Evolutionary conservation across 2,113 vertebrate species (phyloP).

Genomic region (Microcebus lehilahytsara): DNA sequence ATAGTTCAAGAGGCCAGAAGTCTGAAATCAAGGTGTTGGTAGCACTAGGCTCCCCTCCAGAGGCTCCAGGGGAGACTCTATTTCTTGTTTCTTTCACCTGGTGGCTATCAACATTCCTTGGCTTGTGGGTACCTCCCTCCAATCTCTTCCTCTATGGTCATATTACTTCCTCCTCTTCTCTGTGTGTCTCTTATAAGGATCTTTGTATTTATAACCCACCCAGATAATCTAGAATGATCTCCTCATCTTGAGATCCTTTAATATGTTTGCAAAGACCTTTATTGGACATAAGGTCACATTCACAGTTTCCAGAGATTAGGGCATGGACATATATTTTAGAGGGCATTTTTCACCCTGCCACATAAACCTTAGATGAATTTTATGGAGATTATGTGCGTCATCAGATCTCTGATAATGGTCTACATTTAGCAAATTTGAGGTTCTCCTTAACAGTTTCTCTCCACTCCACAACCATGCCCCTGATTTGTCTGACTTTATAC

Average conservation of each 20-base stretch:
- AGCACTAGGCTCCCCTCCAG: background rate
- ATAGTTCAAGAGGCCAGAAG: background rate
- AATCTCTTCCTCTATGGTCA: background rate
- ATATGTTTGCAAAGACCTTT: background rate
- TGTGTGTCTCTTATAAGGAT: background rate
- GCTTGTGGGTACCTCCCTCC: background rate
- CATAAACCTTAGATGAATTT: background rate
- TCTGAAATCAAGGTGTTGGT: background rate
- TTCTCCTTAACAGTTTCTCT: background rate
- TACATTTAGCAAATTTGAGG: background rate
- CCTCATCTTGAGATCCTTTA: background rate
- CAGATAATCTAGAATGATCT: background rate
- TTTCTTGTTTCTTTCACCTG: background rate
- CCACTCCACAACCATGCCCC: background rate
- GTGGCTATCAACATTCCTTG: background rate
- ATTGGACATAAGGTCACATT: background rate
- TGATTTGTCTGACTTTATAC: background rate
- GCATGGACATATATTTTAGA: background rate
- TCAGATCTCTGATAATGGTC: background rate
- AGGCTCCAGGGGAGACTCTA: background rate
- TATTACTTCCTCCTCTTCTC: background rate
- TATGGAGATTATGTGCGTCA: background rate
- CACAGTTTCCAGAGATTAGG: background rate
- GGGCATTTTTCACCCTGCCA: background rate
- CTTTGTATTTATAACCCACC: background rate